These are phyloP conservation scores for Cirrhinus molitorella DNA, from an alignment of 2,797 vertebrate genomes.

Conservation along the genomic window DNA sequence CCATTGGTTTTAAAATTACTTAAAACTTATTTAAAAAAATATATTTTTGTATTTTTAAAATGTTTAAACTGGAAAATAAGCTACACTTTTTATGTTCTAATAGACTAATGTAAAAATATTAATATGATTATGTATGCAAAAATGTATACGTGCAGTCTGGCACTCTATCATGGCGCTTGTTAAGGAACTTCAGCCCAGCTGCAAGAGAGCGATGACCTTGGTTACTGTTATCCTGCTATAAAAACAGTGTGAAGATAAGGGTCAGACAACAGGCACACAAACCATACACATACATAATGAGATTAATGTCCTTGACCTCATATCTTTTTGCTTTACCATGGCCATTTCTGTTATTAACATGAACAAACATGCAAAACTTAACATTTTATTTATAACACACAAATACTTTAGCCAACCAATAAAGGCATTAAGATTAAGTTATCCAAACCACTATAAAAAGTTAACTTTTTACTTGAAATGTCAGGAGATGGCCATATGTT, in stretches of 20 bases:
- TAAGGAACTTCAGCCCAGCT: slow-evolving; percentile 77
- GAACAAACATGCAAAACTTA: not conserved
- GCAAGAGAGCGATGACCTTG: slow-evolving; percentile 76
- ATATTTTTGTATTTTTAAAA: not conserved
- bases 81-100: not conserved
- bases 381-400: slow-evolving; percentile 6
- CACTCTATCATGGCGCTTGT: slow-evolving; percentile 71
- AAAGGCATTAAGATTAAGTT: not conserved
- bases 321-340: not conserved
- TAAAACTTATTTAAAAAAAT: too few species aligned
- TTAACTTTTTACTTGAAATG: not conserved
- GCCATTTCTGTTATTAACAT: not conserved
- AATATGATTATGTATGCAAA: not conserved
- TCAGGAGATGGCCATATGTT: not conserved
- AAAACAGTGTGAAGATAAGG: slow-evolving; percentile 9
- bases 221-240: slow-evolving; percentile 63
- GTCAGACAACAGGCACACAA: slow-evolving; percentile 13
- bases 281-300: slow-evolving; percentile 27
- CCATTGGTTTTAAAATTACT: not conserved
- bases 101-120: not conserved
- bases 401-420: not conserved
- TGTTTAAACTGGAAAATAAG: not conserved
- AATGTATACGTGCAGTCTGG: slow-evolving; percentile 57
- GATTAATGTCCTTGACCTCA: not conserved
- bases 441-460: not conserved